Conservation (phyloP, 2,888 invertebrate genomes). For the Sphaeridia pumilis region DNA sequence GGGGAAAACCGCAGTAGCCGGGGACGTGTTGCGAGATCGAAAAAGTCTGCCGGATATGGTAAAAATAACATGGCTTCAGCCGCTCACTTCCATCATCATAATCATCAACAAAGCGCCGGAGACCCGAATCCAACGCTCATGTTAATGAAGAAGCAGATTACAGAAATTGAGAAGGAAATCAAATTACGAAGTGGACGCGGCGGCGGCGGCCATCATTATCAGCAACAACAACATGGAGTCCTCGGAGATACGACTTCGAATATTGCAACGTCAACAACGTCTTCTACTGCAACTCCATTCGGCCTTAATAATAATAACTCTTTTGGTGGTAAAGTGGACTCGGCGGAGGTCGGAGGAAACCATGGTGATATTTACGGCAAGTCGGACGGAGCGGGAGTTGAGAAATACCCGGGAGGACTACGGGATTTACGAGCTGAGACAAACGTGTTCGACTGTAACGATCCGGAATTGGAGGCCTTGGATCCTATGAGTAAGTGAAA, state of each 20-base stretch:
- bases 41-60: slow-evolving; percentile 3
- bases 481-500: slow-evolving; percentile 49
- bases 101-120: no score
- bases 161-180: slow-evolving; percentile 60
- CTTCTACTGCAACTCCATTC: no score
- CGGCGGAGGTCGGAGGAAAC: background rate
- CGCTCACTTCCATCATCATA: no score
- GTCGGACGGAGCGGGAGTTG: background rate
- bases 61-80: background rate
- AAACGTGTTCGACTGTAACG: slow-evolving; percentile 24
- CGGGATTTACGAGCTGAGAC: slow-evolving; percentile 12
- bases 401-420: no score
- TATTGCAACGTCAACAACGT: no score
- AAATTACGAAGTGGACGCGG: slow-evolving; percentile 39
- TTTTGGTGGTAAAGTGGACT: background rate
- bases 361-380: slow-evolving; percentile 3
- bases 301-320: no score
- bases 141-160: slow-evolving; percentile 53
- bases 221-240: background rate
- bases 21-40: background rate
- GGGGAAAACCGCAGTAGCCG: no score
- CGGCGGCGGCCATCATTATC: background rate
- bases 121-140: slow-evolving; percentile 70
- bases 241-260: slow-evolving; percentile 2
- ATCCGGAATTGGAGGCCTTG: slow-evolving; percentile 56